Evolutionary conservation across 2,888 invertebrate species (phyloP), one percentile per base, ranked within the genome.

Genomic region (Hartigia nigra): DNA sequence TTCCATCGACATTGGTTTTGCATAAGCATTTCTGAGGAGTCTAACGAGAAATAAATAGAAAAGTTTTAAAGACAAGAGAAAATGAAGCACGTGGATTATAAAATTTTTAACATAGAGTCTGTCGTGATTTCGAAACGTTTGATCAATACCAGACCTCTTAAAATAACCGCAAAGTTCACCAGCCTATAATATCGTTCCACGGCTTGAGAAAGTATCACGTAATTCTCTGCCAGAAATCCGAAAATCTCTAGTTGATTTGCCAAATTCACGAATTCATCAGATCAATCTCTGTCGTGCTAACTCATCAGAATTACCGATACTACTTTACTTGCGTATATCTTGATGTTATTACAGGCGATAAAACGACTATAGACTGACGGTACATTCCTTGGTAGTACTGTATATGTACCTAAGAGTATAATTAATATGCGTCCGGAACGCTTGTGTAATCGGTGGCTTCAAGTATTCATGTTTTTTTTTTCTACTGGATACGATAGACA

Each of bases 301-400:
- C 39, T 55, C 39, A 55, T 23, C 23, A 9, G 5, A 55, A 55
- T 55, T 23, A 23, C 23, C 39, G 39, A 55, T 55, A 23, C 39
- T 55, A 55, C 39, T 55, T 55, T 55, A 23, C 23, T 55, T 55
- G 39, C 39, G 23, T 55, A 14, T 85, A 85, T 86, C 87, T 85
- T 83, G 81, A 81, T 82, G 83, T 85, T 85, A 87, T 87, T 87
- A 86, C 85, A 83, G 85, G 82, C 87, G 87, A 87, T 87, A 86
- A 86, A 87, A 84, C 86, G 84, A 82, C 82, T 79, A 70, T 75
- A 82, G 14, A 77, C 80, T 80, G 78, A 79, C 75, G 82, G 84
- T 83, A 84, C 82, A 85, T 86, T 86, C 82, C 82, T 36, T 55
- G 39, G 2, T 9, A 69, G 81, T 78, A 79, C 77, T 77, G 84